phyloP scores from a whole-genome alignment of 2,888 invertebrate genomes.

The Hypercompe scribonia region DNA sequence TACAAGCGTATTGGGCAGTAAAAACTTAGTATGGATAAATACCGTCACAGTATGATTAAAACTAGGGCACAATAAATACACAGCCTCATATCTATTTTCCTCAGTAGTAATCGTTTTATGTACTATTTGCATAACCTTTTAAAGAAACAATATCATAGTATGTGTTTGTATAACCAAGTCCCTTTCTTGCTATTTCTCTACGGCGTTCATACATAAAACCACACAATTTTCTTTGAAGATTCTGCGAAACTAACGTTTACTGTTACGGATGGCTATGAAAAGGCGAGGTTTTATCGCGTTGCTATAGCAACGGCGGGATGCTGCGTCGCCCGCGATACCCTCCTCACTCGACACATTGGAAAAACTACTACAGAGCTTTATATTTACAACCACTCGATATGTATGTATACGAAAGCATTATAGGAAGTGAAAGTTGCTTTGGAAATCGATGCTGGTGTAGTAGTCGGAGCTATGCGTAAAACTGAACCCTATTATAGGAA shows the following conservation, averaged over 20 bases:
- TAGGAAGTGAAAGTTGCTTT: slow-evolving; percentile 55
- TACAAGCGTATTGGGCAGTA: background rate
- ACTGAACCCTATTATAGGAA: background rate
- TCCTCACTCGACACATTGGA: slow-evolving; percentile 74
- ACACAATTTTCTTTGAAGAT: slow-evolving; percentile 44
- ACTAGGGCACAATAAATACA: background rate
- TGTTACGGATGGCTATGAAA: slow-evolving; percentile 79
- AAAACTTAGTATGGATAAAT: background rate
- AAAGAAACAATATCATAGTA: slow-evolving; percentile 15
- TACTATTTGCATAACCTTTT: background rate
- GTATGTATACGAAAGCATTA: slow-evolving; percentile 55
- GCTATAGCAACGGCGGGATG: slow-evolving; percentile 81
- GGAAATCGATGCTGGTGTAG: slow-evolving; percentile 44
- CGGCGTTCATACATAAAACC: slow-evolving; percentile 36
- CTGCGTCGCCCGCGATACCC: slow-evolving; percentile 79
- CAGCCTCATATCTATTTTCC: background rate
- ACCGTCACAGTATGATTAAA: background rate
- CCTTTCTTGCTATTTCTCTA: slow-evolving; percentile 13
- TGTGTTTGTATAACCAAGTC: background rate
- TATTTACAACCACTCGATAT: slow-evolving; percentile 69
- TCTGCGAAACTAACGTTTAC: slow-evolving; percentile 69
- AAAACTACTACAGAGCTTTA: slow-evolving; percentile 78
- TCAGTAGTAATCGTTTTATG: background rate
- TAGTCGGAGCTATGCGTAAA: slow-evolving; percentile 21
- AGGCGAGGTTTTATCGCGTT: slow-evolving; percentile 86